Evolutionary conservation across 30 jellyfish, hydroid and myxozoan species (phyloP).

Genomic region (Hydra vulgaris): DNA sequence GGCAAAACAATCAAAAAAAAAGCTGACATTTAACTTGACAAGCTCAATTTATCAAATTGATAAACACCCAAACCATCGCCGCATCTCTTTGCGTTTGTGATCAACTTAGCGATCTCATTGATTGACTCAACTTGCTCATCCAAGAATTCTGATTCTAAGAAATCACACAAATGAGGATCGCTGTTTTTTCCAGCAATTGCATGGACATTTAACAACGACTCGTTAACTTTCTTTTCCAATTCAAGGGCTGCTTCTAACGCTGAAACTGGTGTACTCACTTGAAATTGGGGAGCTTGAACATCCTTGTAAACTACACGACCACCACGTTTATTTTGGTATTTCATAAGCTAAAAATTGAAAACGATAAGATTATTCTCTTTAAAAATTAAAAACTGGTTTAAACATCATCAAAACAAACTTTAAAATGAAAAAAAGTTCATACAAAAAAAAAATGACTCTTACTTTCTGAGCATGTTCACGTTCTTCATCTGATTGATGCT

Average conservation of each 20-base stretch:
- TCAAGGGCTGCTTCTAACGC: slow-evolving; percentile 91
- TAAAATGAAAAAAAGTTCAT: no score
- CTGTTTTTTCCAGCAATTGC: slow-evolving; percentile 51
- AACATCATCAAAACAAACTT: no score
- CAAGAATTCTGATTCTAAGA: slow-evolving; percentile 79
- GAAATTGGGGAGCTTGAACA: slow-evolving; percentile 67
- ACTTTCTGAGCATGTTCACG: slow-evolving; percentile 92
- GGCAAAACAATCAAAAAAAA: background rate
- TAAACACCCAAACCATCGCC: slow-evolving; percentile 85
- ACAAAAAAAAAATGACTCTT: no score
- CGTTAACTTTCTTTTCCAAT: slow-evolving; percentile 81
- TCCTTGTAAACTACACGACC: slow-evolving; percentile 81
- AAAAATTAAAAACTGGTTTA: no score
- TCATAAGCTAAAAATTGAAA: background rate
- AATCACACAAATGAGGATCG: slow-evolving; percentile 82
- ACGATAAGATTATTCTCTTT: background rate
- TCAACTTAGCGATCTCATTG: slow-evolving; percentile 67
- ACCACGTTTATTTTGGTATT: slow-evolving; percentile 31
- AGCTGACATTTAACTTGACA: background rate
- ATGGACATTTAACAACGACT: slow-evolving; percentile 69
- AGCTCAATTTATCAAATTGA: slow-evolving; percentile 67
- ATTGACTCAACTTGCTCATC: slow-evolving; percentile 85
- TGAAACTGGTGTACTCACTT: slow-evolving; percentile 61
- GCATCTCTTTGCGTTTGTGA: slow-evolving; percentile 86
- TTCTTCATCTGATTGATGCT: slow-evolving; percentile 80